phyloP scores from a whole-genome alignment of 1,140 invertebrate species.

The Eubasilissa regina region DNA sequence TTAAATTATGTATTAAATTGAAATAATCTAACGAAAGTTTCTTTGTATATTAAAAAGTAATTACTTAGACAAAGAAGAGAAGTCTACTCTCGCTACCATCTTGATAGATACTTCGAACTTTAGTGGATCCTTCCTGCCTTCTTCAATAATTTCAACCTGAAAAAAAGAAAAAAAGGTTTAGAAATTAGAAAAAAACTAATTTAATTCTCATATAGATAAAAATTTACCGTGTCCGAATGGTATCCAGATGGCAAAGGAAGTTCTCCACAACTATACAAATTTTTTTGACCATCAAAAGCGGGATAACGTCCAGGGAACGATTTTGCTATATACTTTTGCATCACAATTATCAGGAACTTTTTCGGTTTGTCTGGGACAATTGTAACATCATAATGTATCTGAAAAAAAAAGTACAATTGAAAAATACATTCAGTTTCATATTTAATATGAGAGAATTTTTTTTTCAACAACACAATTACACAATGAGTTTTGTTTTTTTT shows the following conservation, averaged over 20 bases:
- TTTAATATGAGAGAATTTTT: too few relatives aligned
- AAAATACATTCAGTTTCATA: too few relatives aligned
- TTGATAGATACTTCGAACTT: slow-evolving; percentile 76
- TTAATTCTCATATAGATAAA: not conserved
- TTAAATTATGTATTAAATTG: too few relatives aligned
- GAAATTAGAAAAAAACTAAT: too few relatives aligned
- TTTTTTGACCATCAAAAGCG: slow-evolving; percentile 82
- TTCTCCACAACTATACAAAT: slow-evolving; percentile 71
- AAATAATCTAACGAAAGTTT: too few relatives aligned
- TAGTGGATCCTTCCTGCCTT: slow-evolving; percentile 67
- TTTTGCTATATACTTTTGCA: slow-evolving; percentile 63
- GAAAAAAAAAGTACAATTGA: slow-evolving; percentile 3
- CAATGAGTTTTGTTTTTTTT: too few relatives aligned
- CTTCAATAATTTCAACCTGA: slow-evolving; percentile 64
- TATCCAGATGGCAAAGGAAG: slow-evolving; percentile 57
- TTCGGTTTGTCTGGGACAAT: slow-evolving; percentile 69
- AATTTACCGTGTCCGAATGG: slow-evolving; percentile 54
- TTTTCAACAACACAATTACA: too few relatives aligned
- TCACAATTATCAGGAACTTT: slow-evolving; percentile 62
- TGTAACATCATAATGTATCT: slow-evolving; percentile 69
- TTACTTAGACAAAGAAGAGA: slow-evolving; percentile 33
- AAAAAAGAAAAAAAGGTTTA: not conserved
- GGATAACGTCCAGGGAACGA: slow-evolving; percentile 67
- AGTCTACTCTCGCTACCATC: slow-evolving; percentile 65
- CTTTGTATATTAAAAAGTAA: not conserved